Percentiles rank a stretch among this genome's conserved stretches.
phyloP scores from a whole-genome alignment of 1,140 invertebrate genomes.

The Yoshiicerus persimilis region DNA sequence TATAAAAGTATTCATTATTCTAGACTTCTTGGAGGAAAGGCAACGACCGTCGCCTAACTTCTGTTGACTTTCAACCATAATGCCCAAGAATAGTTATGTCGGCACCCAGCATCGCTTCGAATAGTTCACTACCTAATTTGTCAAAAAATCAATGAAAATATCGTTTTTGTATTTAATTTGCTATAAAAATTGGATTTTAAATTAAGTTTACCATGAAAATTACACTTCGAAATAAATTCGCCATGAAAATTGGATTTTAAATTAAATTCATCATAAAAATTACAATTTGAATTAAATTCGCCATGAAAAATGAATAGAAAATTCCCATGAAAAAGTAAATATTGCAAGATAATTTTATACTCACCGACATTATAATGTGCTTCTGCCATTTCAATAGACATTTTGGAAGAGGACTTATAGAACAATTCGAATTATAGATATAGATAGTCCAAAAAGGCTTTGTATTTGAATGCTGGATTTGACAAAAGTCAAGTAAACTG shows the following conservation, averaged over 20 bases:
- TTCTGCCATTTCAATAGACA: constrained; percentile 37
- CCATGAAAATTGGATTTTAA: too few relatives aligned
- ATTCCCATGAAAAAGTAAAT: too few relatives aligned
- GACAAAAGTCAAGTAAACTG: not conserved
- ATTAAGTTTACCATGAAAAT: too few relatives aligned
- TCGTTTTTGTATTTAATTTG: too few relatives aligned
- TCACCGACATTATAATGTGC: constrained; percentile 44
- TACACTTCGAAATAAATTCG: too few relatives aligned
- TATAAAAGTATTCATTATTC: too few relatives aligned
- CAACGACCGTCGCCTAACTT: constrained; percentile 38
- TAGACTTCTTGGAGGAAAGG: too few relatives aligned
- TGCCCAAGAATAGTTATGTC: constrained; percentile 38
- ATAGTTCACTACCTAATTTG: constrained; percentile 39
- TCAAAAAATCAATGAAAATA: not conserved
- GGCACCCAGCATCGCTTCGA: constrained; percentile 31
- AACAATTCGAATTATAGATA: constrained; percentile 28
- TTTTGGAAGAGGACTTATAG: constrained; percentile 30
- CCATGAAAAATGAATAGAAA: not conserved
- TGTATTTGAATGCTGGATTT: not conserved
- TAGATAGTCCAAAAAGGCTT: constrained; percentile 29
- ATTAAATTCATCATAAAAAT: too few relatives aligned
- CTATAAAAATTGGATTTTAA: too few relatives aligned
- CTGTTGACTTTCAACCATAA: constrained; percentile 36
- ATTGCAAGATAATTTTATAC: too few relatives aligned
- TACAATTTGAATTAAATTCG: too few relatives aligned